A percentile compares a stretch with the other conserved stretches of the same genome.
Conservation (phyloP, 2,888 invertebrate species). For the Cryptocheilus praepositus region DNA sequence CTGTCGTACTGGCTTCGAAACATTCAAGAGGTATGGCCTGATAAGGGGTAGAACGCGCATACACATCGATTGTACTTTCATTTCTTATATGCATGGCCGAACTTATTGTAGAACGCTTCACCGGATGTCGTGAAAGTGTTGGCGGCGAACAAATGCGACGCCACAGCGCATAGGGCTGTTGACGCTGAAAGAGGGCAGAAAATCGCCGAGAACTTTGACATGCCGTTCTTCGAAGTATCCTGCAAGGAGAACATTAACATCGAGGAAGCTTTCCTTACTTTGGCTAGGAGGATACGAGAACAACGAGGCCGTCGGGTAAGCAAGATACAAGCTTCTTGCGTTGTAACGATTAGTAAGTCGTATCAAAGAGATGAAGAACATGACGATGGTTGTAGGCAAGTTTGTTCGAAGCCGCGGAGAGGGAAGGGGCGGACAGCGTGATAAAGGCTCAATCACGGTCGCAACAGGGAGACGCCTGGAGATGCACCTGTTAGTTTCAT, state of each 20-base stretch:
- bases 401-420: slow-evolving; percentile 67
- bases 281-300: slow-evolving; percentile 89
- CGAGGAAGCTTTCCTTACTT: slow-evolving; percentile 87
- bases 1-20: slow-evolving; percentile 93
- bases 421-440: slow-evolving; percentile 63
- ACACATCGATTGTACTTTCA: too few species aligned
- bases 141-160: slow-evolving; percentile 91
- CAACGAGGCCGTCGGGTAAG: slow-evolving; percentile 85
- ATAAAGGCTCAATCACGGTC: slow-evolving; percentile 65
- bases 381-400: slow-evolving; percentile 58
- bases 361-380: not conserved
- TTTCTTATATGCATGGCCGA: not conserved
- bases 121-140: slow-evolving; percentile 91
- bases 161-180: slow-evolving; percentile 84
- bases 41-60: not conserved
- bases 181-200: slow-evolving; percentile 88
- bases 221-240: slow-evolving; percentile 92
- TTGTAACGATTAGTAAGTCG: too few species aligned
- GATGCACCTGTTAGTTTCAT: slow-evolving; percentile 64
- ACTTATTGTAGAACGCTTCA: slow-evolving; percentile 84
- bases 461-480: slow-evolving; percentile 67
- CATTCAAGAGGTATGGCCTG: slow-evolving; percentile 85
- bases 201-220: slow-evolving; percentile 91
- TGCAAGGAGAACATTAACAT: slow-evolving; percentile 92
- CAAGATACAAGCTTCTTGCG: not conserved